Evolutionary conservation across 2,113 vertebrate genomes (phyloP).

Genomic region (Calyptomena viridis): DNA sequence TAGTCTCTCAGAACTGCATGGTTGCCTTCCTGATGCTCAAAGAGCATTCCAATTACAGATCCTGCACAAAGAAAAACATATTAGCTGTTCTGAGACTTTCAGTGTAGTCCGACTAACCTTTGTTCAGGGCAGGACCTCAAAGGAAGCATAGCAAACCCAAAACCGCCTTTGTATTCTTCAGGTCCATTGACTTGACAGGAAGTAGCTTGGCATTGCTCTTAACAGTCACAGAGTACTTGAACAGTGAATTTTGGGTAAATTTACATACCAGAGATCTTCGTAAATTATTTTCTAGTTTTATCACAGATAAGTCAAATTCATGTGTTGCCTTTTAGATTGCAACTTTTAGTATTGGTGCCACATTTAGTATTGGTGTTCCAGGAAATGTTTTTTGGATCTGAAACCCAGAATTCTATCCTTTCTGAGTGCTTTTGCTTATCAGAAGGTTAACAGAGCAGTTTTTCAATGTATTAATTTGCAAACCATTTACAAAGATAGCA

Average conservation of each 20-base stretch:
- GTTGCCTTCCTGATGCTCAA: background rate
- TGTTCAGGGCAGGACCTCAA: background rate
- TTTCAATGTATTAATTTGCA: background rate
- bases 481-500: background rate
- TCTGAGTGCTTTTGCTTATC: background rate
- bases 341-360: background rate
- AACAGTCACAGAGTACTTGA: background rate
- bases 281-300: background rate
- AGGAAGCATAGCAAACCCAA: background rate
- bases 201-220: background rate
- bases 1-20: background rate
- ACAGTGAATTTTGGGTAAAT: background rate
- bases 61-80: background rate
- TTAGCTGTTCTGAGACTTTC: background rate
- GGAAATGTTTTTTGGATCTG: background rate
- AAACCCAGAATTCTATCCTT: background rate
- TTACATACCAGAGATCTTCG: background rate
- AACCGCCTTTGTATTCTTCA: background rate
- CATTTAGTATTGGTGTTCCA: background rate
- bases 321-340: background rate
- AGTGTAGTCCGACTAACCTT: background rate
- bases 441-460: background rate
- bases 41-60: background rate
- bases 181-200: background rate
- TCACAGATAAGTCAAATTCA: background rate